These are phyloP conservation scores for Orthosia incerta DNA, from an alignment of 2,888 invertebrate genomes.

Conservation along the genomic window DNA sequence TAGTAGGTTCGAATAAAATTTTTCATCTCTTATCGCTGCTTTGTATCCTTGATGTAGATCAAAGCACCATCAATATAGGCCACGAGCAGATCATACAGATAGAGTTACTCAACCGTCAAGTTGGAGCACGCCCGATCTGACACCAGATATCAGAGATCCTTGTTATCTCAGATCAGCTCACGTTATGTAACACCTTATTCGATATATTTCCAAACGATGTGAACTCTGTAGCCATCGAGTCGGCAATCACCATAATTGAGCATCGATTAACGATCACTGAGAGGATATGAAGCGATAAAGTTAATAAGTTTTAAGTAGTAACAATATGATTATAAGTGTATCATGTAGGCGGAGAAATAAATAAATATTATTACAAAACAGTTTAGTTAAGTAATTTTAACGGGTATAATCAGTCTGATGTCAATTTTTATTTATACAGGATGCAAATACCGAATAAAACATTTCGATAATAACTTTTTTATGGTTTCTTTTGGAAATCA, in stretches of 20 bases:
- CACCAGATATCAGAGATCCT: constrained; percentile 65
- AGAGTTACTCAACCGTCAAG: constrained; percentile 62
- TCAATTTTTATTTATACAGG: constrained; percentile 1
- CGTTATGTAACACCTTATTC: constrained; percentile 57
- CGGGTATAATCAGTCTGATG: background rate
- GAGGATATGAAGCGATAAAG: constrained; percentile 45
- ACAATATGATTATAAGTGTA: constrained; percentile 13
- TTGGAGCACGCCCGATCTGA: constrained; percentile 64
- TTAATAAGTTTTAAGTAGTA: constrained; percentile 23
- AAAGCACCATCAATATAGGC: constrained; percentile 52
- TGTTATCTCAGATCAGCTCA: constrained; percentile 60
- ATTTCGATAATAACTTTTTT: background rate
- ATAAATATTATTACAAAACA: constrained; percentile 7
- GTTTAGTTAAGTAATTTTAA: constrained; percentile 17
- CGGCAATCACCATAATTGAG: constrained; percentile 44
- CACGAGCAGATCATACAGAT: constrained; percentile 63
- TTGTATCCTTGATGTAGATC: constrained; percentile 42
- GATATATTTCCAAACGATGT: constrained; percentile 46
- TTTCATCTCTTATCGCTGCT: background rate
- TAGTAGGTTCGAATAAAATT: background rate
- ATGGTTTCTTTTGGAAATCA: constrained; percentile 9
- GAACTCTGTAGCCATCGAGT: constrained; percentile 32
- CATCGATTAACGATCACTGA: constrained; percentile 39
- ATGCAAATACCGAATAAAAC: constrained; percentile 9
- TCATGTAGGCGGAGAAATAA: background rate